Conservation (phyloP, 2,888 invertebrate species). For the Mamestra brassicae region DNA sequence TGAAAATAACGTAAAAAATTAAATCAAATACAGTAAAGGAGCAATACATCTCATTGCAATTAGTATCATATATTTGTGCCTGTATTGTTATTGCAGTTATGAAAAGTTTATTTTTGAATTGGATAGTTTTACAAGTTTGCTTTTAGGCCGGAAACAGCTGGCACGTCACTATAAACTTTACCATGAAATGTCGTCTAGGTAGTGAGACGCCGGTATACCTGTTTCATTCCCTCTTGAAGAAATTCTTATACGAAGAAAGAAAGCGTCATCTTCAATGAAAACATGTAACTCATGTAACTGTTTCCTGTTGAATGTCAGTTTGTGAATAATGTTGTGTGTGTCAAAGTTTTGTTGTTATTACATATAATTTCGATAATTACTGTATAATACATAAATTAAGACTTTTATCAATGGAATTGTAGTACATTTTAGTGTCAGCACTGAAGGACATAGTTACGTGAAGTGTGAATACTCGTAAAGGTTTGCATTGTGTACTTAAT, state of each 20-base stretch:
- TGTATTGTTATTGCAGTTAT: background rate
- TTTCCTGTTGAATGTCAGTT: slow-evolving; percentile 79
- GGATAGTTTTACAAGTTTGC: background rate
- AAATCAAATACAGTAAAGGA: too few relatives aligned
- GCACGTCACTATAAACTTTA: slow-evolving; percentile 69
- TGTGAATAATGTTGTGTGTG: slow-evolving; percentile 81
- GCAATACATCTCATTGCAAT: too few relatives aligned
- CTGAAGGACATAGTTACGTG: slow-evolving; percentile 67
- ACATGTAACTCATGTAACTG: slow-evolving; percentile 67
- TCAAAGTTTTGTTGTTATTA: slow-evolving; percentile 89
- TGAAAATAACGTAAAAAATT: too few relatives aligned
- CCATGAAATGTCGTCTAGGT: slow-evolving; percentile 56
- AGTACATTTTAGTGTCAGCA: slow-evolving; percentile 64
- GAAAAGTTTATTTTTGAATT: background rate
- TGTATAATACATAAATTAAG: slow-evolving; percentile 70
- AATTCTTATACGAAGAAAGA: slow-evolving; percentile 54
- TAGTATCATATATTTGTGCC: too few relatives aligned
- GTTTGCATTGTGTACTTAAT: slow-evolving; percentile 77
- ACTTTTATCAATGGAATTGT: slow-evolving; percentile 81
- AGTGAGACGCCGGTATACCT: slow-evolving; percentile 73
- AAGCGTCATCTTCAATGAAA: slow-evolving; percentile 53
- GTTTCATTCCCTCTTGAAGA: slow-evolving; percentile 60
- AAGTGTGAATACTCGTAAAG: slow-evolving; percentile 69
- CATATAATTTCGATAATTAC: slow-evolving; percentile 78
- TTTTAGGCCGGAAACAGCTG: slow-evolving; percentile 73